Conservation (phyloP, 2,888 invertebrate species). For the Caradrina kadenii region DNA sequence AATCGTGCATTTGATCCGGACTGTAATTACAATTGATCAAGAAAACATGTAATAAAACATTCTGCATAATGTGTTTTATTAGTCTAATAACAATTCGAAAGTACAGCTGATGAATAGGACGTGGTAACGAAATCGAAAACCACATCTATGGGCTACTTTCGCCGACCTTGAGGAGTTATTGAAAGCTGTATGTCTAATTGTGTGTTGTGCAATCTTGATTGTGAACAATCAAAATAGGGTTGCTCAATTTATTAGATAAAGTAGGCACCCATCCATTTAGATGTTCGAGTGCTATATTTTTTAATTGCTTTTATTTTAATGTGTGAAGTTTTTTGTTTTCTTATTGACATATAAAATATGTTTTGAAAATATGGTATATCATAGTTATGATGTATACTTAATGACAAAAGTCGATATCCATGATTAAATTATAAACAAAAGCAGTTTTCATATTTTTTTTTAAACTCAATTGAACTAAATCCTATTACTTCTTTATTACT, state of each 20-base stretch:
- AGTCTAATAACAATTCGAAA: slow-evolving; percentile 39
- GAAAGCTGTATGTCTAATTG: slow-evolving; percentile 78
- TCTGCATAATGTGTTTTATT: slow-evolving; percentile 38
- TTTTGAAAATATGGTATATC: no score
- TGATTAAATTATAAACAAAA: no score
- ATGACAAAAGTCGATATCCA: no score
- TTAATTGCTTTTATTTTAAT: background rate
- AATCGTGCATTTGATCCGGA: slow-evolving; percentile 48
- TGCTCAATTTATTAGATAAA: slow-evolving; percentile 70
- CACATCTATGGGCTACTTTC: slow-evolving; percentile 73
- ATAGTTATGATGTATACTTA: no score
- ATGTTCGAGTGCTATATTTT: slow-evolving; percentile 24
- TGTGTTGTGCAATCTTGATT: slow-evolving; percentile 74
- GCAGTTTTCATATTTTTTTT: no score
- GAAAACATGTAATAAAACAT: slow-evolving; percentile 44
- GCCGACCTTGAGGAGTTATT: slow-evolving; percentile 78
- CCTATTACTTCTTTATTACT: no score
- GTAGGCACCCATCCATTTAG: slow-evolving; percentile 46
- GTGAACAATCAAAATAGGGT: slow-evolving; percentile 77
- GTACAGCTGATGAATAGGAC: slow-evolving; percentile 44
- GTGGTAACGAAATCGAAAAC: slow-evolving; percentile 74
- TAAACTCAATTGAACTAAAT: no score
- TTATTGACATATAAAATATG: no score
- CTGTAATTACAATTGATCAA: slow-evolving; percentile 42
- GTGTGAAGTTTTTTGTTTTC: background rate